These are phyloP conservation scores for Xiphorhynchus erythropygius DNA, from an alignment of 2,797 vertebrate genomes.

Conservation along the genomic window DNA sequence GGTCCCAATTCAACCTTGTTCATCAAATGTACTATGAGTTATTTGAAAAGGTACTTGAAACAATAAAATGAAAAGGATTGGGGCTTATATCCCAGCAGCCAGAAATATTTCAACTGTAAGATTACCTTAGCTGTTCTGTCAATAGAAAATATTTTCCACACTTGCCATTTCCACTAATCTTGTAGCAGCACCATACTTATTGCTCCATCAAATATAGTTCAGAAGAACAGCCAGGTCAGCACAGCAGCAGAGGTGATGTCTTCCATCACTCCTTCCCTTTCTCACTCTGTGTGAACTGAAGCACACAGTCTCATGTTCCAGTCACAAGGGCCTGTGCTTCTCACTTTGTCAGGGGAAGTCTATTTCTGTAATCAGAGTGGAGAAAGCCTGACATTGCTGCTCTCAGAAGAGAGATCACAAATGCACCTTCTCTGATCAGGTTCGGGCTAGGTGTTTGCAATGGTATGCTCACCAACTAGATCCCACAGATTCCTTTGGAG, in stretches of 20 bases:
- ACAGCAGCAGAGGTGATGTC: neutral
- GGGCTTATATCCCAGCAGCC: neutral
- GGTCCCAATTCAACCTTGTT: neutral
- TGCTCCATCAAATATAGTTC: neutral
- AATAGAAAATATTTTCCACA: neutral
- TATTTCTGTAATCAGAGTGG: neutral
- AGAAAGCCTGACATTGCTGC: neutral
- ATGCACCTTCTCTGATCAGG: neutral
- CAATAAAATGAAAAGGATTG: neutral
- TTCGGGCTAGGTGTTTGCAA: neutral
- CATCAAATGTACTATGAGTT: neutral
- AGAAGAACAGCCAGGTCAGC: slow-evolving; percentile 9
- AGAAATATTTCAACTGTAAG: neutral
- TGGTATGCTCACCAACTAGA: neutral
- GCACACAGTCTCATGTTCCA: neutral
- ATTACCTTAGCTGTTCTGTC: neutral
- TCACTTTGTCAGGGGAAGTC: neutral
- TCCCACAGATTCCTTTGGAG: neutral
- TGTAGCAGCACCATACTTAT: neutral
- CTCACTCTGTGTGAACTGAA: neutral
- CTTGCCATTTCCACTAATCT: neutral
- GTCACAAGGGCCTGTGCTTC: neutral
- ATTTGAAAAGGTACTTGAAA: neutral
- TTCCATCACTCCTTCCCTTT: neutral
- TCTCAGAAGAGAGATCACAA: neutral